A percentile compares a stretch with the other conserved stretches of the same genome.
These are phyloP conservation scores for Regulus satrapa DNA, from an alignment of 2,113 vertebrate species.

Conservation along the genomic window DNA sequence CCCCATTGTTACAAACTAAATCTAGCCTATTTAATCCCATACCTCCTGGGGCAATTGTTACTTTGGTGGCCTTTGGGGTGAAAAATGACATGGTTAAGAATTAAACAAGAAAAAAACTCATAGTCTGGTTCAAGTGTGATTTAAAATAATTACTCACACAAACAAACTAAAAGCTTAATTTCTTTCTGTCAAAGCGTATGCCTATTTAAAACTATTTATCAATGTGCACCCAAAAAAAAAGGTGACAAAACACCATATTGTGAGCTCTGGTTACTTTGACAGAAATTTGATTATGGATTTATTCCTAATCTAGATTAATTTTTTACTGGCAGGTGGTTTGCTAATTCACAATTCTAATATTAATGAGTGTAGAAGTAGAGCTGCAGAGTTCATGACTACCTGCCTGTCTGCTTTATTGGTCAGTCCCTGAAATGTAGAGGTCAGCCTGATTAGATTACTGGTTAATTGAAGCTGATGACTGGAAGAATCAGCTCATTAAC, in stretches of 20 bases:
- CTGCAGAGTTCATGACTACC: neutral
- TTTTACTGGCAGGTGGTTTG: neutral
- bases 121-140: neutral
- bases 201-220: neutral
- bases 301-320: neutral
- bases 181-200: neutral
- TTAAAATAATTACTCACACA: neutral
- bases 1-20: neutral
- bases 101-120: neutral
- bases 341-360: neutral
- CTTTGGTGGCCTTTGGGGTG: neutral
- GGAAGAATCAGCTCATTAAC: slow-evolving; percentile 35
- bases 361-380: neutral
- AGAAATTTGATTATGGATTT: neutral
- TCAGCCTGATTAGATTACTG: neutral
- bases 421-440: neutral
- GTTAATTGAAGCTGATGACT: slow-evolving; percentile 1
- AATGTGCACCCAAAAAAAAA: neutral
- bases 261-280: neutral
- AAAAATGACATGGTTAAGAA: neutral
- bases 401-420: neutral
- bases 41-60: neutral
- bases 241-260: neutral
- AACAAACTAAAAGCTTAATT: neutral
- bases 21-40: neutral